Evolutionary conservation across 2,797 vertebrate genomes (phyloP).

Genomic region (Dipus sagitta): DNA sequence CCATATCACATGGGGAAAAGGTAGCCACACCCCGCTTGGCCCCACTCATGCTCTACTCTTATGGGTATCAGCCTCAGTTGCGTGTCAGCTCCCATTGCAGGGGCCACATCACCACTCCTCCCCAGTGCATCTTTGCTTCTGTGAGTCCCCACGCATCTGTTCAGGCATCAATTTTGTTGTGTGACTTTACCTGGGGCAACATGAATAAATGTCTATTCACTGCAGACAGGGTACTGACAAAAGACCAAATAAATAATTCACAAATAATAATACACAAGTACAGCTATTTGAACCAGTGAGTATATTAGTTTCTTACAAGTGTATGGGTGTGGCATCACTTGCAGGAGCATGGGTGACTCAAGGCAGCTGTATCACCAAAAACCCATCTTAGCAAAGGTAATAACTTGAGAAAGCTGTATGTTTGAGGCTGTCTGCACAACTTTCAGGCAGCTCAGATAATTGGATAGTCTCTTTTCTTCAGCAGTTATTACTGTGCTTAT

Average conservation of each 20-base stretch:
- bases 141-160: too few relatives aligned
- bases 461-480: neutral
- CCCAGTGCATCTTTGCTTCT: too few relatives aligned
- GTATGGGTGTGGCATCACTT: neutral
- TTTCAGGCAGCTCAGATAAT: neutral
- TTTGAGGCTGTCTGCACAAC: neutral
- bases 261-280: neutral
- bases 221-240: neutral
- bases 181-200: neutral
- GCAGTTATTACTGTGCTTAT: too few relatives aligned
- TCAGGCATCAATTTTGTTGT: neutral
- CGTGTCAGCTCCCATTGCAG: too few relatives aligned
- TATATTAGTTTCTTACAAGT: neutral
- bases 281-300: neutral
- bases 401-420: neutral
- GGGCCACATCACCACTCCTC: too few relatives aligned
- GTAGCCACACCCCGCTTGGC: too few relatives aligned
- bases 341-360: neutral
- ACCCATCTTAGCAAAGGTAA: too few relatives aligned
- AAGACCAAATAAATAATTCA: neutral
- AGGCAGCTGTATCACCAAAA: neutral
- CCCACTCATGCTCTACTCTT: too few relatives aligned
- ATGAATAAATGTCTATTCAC: neutral
- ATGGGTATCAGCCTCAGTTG: too few relatives aligned
- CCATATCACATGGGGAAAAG: too few relatives aligned